A percentile compares a stretch with the other conserved stretches of the same genome.
Conservation (phyloP, 1,140 invertebrate genomes). For the Drosophila lacteicornis region DNA sequence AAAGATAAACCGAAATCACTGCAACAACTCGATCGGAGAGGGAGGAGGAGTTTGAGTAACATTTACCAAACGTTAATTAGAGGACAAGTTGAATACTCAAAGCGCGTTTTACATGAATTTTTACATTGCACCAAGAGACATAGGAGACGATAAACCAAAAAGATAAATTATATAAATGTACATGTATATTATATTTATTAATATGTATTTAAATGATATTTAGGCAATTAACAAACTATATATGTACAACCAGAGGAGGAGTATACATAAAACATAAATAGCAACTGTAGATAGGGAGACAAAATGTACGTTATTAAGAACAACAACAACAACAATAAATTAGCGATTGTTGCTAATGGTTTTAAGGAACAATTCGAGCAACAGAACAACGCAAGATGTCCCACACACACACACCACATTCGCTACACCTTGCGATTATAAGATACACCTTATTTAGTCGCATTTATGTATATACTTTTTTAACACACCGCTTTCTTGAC, state of each 20-base stretch:
- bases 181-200: conserved; percentile 59
- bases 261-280: conserved; percentile 44
- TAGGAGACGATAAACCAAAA: conserved; percentile 30
- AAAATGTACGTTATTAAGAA: conserved; percentile 59
- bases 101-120: conserved; percentile 77
- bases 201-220: conserved; percentile 56
- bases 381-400: conserved; percentile 63
- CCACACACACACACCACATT: conserved; percentile 1
- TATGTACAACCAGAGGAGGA: conserved; percentile 43
- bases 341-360: conserved; percentile 58
- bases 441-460: conserved; percentile 14
- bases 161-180: conserved; percentile 49
- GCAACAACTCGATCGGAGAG: background rate
- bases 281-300: conserved; percentile 77
- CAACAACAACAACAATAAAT: conserved; percentile 43
- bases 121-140: conserved; percentile 76
- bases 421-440: background rate
- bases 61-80: conserved; percentile 61
- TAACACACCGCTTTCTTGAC: conserved; percentile 10
- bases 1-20: conserved; percentile 18
- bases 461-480: conserved; percentile 34
- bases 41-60: conserved; percentile 12
- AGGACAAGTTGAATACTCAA: conserved; percentile 67
- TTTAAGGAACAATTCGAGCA: conserved; percentile 65
- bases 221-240: conserved; percentile 54